Conservation (phyloP, 92 coral and sea anemone species). For the Actinernus sp. region DNA sequence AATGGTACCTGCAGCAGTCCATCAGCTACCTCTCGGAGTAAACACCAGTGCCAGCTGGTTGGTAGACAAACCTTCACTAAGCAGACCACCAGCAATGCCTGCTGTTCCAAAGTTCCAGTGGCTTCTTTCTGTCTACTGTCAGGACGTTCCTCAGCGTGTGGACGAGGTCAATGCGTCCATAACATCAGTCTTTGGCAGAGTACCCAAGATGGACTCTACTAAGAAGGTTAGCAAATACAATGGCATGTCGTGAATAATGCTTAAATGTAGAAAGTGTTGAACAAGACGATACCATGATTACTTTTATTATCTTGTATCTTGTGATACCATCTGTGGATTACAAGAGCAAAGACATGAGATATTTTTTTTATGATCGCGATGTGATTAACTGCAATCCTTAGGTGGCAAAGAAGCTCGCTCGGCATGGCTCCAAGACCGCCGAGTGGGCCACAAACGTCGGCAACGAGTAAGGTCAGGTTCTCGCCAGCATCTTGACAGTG, state of each 20-base stretch:
- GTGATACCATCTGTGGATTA: too few species aligned
- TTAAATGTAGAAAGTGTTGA: too few species aligned
- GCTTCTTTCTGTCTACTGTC: not conserved
- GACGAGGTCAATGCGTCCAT: slow-evolving; percentile 19
- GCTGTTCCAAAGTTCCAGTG: slow-evolving; percentile 32
- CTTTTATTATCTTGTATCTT: too few species aligned
- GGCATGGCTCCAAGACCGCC: slow-evolving; percentile 29
- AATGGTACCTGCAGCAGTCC: slow-evolving; percentile 32
- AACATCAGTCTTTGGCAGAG: slow-evolving; percentile 26
- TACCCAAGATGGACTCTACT: slow-evolving; percentile 23
- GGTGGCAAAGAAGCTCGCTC: slow-evolving; percentile 32
- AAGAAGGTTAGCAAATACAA: too few species aligned
- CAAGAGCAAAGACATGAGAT: too few species aligned
- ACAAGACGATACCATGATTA: too few species aligned
- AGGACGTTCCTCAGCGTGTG: slow-evolving; percentile 10
- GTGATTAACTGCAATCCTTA: too few species aligned
- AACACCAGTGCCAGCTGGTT: slow-evolving; percentile 13
- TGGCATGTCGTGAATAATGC: too few species aligned
- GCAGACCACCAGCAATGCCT: slow-evolving; percentile 34
- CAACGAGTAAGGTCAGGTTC: slow-evolving; percentile 54
- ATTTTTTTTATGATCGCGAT: too few species aligned
- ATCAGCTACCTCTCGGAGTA: slow-evolving; percentile 49
- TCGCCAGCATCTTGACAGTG: slow-evolving; percentile 44
- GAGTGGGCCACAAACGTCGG: slow-evolving; percentile 62
- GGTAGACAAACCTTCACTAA: not conserved